Conservation (phyloP, 2,888 invertebrate genomes). For the Tenthredo distinguenda region DNA sequence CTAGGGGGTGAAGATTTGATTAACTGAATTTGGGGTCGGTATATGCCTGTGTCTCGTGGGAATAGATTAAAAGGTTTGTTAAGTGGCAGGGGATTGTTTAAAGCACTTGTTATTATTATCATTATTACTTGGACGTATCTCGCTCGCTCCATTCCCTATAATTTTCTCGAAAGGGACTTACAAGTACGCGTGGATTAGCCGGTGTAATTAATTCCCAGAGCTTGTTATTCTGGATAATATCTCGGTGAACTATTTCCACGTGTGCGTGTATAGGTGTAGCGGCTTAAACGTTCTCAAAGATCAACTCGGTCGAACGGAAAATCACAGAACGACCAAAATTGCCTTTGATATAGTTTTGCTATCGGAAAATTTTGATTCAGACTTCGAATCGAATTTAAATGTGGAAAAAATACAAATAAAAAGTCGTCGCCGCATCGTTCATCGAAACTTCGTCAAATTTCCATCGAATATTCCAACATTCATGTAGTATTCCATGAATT, state of each 20-base stretch:
- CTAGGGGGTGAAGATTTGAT: slow-evolving; percentile 26
- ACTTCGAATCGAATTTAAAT: too few relatives aligned
- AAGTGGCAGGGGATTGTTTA: slow-evolving; percentile 40
- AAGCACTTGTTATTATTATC: background rate
- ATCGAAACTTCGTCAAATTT: too few relatives aligned
- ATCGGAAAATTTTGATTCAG: too few relatives aligned
- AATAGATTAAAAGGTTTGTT: slow-evolving; percentile 40
- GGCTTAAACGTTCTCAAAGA: background rate
- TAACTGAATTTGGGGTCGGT: slow-evolving; percentile 21
- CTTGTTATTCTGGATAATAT: background rate
- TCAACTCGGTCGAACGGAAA: background rate
- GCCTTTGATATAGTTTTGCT: too few relatives aligned
- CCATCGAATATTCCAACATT: too few relatives aligned
- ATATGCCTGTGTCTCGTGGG: slow-evolving; percentile 19
- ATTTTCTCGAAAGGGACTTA: slow-evolving; percentile 3
- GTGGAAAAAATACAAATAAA: too few relatives aligned
- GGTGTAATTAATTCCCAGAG: slow-evolving; percentile 7
- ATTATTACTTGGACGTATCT: background rate
- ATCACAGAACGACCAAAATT: background rate
- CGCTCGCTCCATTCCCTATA: background rate
- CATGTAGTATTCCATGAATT: too few relatives aligned
- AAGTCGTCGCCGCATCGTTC: too few relatives aligned
- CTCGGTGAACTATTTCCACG: background rate
- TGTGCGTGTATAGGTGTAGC: background rate
- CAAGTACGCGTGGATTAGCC: background rate